These are phyloP conservation scores for Acanthococcus lagerstroemiae DNA, from an alignment of 2,888 invertebrate genomes.

Conservation along the genomic window DNA sequence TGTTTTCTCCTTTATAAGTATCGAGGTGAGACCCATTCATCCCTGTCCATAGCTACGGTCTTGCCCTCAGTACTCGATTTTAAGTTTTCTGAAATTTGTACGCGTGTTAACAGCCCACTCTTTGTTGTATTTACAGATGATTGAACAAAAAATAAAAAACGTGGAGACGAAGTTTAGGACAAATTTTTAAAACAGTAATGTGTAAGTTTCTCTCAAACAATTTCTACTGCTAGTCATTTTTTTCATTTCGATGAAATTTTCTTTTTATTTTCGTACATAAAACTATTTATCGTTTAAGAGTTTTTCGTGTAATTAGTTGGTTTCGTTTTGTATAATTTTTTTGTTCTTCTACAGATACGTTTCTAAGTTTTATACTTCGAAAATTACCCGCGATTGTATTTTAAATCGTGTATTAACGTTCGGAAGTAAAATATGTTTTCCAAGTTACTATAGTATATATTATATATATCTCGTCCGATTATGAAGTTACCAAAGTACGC, in stretches of 20 bases:
- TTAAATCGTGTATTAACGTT: not conserved
- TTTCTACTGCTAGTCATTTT: conserved; percentile 26
- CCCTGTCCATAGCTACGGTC: too few species aligned
- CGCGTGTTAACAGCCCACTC: too few species aligned
- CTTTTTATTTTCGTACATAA: not conserved
- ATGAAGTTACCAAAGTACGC: not conserved
- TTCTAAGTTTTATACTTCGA: not conserved
- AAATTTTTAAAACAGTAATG: conserved; percentile 7
- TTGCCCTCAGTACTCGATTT: too few species aligned
- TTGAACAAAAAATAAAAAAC: conserved; percentile 12
- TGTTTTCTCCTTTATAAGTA: too few species aligned
- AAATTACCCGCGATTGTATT: not conserved
- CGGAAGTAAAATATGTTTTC: not conserved
- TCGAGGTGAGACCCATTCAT: too few species aligned
- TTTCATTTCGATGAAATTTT: conserved; percentile 11
- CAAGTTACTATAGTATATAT: not conserved
- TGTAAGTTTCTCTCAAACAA: conserved; percentile 9
- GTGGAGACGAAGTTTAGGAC: conserved; percentile 7
- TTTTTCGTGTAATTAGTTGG: not conserved
- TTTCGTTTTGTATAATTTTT: not conserved
- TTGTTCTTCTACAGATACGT: not conserved
- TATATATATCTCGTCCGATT: not conserved
- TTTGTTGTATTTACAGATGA: conserved; percentile 5
- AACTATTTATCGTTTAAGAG: not conserved
- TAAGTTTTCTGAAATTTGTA: too few species aligned